These are phyloP conservation scores for Tachysurus fulvidraco DNA, from an alignment of 2,113 vertebrate genomes.

Conservation along the genomic window DNA sequence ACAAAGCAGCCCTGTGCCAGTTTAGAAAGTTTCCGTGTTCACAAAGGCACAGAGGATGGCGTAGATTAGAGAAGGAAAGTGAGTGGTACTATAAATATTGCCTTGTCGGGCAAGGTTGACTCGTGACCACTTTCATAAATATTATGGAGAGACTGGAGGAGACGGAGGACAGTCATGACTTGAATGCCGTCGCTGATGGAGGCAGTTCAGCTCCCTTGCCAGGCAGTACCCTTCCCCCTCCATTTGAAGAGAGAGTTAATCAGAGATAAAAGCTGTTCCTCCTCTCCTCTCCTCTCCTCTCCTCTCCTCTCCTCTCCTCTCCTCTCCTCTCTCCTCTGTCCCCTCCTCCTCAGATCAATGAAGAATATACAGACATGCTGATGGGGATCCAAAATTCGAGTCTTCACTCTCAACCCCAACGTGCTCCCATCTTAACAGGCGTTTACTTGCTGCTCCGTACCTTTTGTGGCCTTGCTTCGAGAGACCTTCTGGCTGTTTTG, in stretches of 20 bases:
- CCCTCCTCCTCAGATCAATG: slow-evolving; percentile 41
- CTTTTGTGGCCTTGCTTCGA: slow-evolving; percentile 35
- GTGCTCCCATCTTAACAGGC: slow-evolving; percentile 6
- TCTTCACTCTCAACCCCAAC: not conserved
- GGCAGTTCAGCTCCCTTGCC: slow-evolving; percentile 66
- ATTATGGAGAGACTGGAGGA: slow-evolving; percentile 52
- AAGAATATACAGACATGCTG: slow-evolving; percentile 51
- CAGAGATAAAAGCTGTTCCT: slow-evolving; percentile 73
- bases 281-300: slow-evolving; percentile 13
- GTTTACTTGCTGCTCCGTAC: not conserved
- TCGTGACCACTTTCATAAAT: slow-evolving; percentile 51
- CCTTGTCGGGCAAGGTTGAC: slow-evolving; percentile 44
- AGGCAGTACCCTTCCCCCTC: slow-evolving; percentile 49
- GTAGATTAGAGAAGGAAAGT: slow-evolving; percentile 36
- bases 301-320: not conserved
- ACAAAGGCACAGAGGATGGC: slow-evolving; percentile 15
- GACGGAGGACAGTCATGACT: slow-evolving; percentile 47
- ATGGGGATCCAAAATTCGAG: slow-evolving; percentile 37
- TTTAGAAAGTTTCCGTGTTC: slow-evolving; percentile 32
- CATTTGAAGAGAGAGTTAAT: slow-evolving; percentile 67
- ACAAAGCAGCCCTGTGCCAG: not conserved
- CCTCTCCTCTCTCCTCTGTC: not conserved
- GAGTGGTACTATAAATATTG: slow-evolving; percentile 52
- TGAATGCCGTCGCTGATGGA: slow-evolving; percentile 59
- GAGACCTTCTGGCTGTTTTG: slow-evolving; percentile 22